Evolutionary conservation across 2,888 invertebrate genomes (phyloP), one percentile per base, ranked within the genome.

Genomic region (Laspeyria flexula): DNA sequence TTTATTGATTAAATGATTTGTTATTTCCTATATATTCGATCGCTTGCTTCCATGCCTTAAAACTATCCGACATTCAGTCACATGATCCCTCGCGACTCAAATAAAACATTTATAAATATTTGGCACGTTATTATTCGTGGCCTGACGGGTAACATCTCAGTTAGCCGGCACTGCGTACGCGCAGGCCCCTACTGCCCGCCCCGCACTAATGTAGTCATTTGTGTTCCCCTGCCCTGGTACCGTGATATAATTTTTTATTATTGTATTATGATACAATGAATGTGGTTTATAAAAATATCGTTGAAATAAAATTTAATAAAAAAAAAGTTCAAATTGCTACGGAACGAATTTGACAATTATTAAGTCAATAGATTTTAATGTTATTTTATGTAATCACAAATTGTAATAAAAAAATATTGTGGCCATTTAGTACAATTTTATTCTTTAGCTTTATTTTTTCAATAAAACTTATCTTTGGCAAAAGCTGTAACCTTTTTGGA

Each of bases 61-160:
- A 12, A 60, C 49, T 15, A 4, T 13, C 27, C 48, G 11, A 34
- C 13, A 59, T 40, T 42, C 39, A 16, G 65, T 42, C 45, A 60
- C 67, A 71, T 80, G 83, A 81, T 80, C 83, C 75, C 68, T 75
- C 77, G 76, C 74, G 71, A 78, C 75, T 76, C 75, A 75, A 80
- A 84, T 85, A 84, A 85, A 91, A 91, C 90, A 92, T 91, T 92
- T 90, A 90, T 84, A 91, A 90, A 92, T 90, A 92, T 92, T 91
- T 90, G 88, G 68, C 76, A 78, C 77, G 77, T 85, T 84, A 86
- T 86, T 82, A 81, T 71, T 68, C 60, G 68, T 70, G 66, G 71
- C 51, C 53, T 63, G 51, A 52, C 43, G 31, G 53, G 52, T 68
- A 57, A 72, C 63, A 51, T 71, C 60, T 65, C 64, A 45, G 69